phyloP scores from a whole-genome alignment of 1,140 invertebrate genomes.

The Paraescarpia echinospica region DNA sequence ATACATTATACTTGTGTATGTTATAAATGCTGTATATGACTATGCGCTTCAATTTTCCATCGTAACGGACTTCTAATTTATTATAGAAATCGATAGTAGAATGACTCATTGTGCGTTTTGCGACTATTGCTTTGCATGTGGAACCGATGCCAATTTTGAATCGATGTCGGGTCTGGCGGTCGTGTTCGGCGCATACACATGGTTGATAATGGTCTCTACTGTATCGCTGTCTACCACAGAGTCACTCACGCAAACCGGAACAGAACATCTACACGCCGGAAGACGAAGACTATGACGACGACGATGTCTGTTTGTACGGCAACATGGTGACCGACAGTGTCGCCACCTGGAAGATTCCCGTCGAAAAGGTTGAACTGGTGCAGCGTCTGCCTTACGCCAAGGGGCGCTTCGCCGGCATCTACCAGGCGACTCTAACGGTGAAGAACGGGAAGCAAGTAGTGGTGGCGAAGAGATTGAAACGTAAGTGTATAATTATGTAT shows the following conservation, averaged over 20 bases:
- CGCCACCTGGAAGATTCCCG: not conserved
- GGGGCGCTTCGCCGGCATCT: constrained; percentile 10
- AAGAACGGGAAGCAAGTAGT: constrained; percentile 9
- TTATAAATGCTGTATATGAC: too few relatives aligned
- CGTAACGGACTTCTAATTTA: too few relatives aligned
- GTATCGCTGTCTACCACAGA: not conserved
- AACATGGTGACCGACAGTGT: constrained; percentile 9
- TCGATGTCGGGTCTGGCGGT: too few relatives aligned
- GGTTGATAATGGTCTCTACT: not conserved
- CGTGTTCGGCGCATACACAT: too few relatives aligned
- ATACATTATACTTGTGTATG: too few relatives aligned
- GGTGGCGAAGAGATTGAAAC: constrained; percentile 3
- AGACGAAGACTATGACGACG: not conserved
- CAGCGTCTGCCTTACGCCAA: not conserved
- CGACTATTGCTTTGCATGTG: too few relatives aligned
- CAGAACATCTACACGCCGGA: not conserved
- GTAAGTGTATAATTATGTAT: not conserved
- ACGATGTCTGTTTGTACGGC: constrained; percentile 2
- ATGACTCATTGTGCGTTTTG: too few relatives aligned
- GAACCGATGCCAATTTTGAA: too few relatives aligned
- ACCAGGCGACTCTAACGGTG: not conserved
- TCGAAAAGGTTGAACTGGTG: not conserved
- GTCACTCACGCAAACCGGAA: not conserved
- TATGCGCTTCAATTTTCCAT: too few relatives aligned
- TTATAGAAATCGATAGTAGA: too few relatives aligned